phyloP scores from a whole-genome alignment of 2,113 vertebrate species.

The Dascyllus trimaculatus region DNA sequence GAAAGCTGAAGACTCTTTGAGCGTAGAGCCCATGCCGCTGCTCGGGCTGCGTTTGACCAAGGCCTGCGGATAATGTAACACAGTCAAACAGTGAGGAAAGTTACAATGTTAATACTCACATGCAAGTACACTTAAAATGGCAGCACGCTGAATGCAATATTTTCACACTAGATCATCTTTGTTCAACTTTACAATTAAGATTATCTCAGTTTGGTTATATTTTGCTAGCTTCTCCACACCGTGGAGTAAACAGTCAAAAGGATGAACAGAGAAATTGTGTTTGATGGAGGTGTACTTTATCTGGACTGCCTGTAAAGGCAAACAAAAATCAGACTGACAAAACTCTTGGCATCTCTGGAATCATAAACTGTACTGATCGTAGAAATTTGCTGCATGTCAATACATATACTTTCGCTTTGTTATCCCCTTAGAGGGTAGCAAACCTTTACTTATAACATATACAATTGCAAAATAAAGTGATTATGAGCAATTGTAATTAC shows the following conservation, averaged over 20 bases:
- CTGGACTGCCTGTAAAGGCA: background rate
- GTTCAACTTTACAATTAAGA: slow-evolving; percentile 16
- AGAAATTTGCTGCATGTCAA: slow-evolving; percentile 4
- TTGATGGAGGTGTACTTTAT: slow-evolving; percentile 8
- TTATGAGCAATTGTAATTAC: background rate
- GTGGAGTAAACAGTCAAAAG: slow-evolving; percentile 28
- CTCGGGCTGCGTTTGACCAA: slow-evolving; percentile 97
- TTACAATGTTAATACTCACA: background rate
- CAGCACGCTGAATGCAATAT: background rate
- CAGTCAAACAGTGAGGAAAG: slow-evolving; percentile 16
- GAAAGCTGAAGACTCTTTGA: slow-evolving; percentile 97
- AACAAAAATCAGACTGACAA: slow-evolving; percentile 11
- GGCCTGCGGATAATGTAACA: slow-evolving; percentile 83
- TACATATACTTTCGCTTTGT: slow-evolving; percentile 4
- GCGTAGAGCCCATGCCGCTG: slow-evolving; percentile 95
- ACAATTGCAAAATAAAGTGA: slow-evolving; percentile 16
- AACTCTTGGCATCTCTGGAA: background rate
- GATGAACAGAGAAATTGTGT: slow-evolving; percentile 3
- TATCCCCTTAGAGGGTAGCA: background rate
- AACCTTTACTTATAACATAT: background rate
- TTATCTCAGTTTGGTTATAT: slow-evolving; percentile 16
- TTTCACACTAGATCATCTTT: slow-evolving; percentile 13
- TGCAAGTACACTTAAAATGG: background rate
- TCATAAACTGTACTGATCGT: background rate
- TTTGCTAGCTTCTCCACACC: slow-evolving; percentile 35